Percentiles rank a stretch among this genome's conserved stretches.
phyloP scores from a whole-genome alignment of 2,797 vertebrate genomes.

The Halcyon badia region DNA sequence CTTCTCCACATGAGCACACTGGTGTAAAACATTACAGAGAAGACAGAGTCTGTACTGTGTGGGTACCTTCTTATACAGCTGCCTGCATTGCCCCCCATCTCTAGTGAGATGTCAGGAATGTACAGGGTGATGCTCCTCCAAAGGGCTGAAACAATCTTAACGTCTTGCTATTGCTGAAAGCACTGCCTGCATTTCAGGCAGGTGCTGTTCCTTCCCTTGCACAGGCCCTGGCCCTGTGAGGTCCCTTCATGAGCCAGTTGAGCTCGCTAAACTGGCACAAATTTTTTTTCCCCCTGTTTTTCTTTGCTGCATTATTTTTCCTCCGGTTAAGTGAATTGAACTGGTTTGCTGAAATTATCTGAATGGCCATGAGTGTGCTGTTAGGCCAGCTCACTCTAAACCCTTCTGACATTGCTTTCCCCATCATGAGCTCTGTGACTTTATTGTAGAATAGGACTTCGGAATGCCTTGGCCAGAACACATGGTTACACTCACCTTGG shows the following conservation, averaged over 20 bases:
- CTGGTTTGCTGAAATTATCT: not conserved
- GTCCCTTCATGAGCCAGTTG: not conserved
- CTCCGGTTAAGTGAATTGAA: not conserved
- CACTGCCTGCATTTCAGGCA: accelerated
- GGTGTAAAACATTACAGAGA: not conserved
- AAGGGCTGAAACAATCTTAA: not conserved
- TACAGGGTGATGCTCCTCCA: not conserved
- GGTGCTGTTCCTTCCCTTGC: not conserved
- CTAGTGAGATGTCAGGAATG: not conserved
- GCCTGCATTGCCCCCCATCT: not conserved
- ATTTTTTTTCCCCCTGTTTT: not conserved
- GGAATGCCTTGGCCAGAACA: not conserved
- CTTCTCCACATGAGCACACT: accelerated
- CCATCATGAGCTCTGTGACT: not conserved
- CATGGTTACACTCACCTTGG: not conserved
- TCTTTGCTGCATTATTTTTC: not conserved
- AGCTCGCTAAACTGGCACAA: not conserved
- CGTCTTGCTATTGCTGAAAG: not conserved
- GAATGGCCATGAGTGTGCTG: not conserved
- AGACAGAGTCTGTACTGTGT: not conserved
- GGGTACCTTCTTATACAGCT: not conserved
- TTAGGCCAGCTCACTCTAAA: not conserved
- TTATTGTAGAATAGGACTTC: not conserved
- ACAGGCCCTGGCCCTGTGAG: not conserved
- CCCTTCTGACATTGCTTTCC: not conserved